Percentiles rank a stretch among this genome's conserved stretches.
Evolutionary conservation across 2,797 vertebrate species (phyloP).

Genomic region (Ceyx erithaca): DNA sequence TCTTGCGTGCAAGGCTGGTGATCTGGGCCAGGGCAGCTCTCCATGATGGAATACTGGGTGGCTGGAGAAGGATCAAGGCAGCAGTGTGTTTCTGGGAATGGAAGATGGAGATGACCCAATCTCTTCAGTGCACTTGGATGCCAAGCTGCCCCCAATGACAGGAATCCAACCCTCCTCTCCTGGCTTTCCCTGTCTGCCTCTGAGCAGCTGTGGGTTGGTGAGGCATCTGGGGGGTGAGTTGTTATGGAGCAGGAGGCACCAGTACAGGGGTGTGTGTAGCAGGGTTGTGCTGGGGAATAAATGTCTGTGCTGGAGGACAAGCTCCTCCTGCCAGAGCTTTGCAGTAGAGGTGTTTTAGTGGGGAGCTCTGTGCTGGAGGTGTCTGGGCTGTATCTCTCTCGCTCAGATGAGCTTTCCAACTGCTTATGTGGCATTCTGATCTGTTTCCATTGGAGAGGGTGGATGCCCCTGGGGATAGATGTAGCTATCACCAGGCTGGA

Average conservation of each 20-base stretch:
- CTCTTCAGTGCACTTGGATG: neutral
- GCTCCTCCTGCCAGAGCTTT: accelerated
- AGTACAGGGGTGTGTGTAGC: neutral
- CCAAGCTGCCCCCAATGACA: neutral
- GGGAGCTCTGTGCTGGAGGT: neutral
- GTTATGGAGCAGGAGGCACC: neutral
- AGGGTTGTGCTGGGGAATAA: neutral
- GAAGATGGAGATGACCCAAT: accelerated
- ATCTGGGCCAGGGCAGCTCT: neutral
- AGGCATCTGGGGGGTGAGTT: neutral
- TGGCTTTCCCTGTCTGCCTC: neutral
- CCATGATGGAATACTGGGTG: neutral
- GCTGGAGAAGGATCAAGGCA: neutral
- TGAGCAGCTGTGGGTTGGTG: neutral
- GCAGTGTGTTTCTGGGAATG: neutral
- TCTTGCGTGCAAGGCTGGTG: neutral
- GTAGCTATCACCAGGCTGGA: accelerated
- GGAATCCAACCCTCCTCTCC: neutral
- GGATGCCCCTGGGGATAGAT: neutral
- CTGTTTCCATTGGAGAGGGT: accelerated
- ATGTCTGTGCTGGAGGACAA: neutral
- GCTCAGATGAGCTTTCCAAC: neutral
- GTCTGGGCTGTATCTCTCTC: neutral
- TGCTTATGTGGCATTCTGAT: accelerated
- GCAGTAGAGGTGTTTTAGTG: neutral